Evolutionary conservation across 53 echinoderm and acorn worm genomes (phyloP), one percentile per base, ranked within the genome.

Genomic region (Apostichopus leukothele): DNA sequence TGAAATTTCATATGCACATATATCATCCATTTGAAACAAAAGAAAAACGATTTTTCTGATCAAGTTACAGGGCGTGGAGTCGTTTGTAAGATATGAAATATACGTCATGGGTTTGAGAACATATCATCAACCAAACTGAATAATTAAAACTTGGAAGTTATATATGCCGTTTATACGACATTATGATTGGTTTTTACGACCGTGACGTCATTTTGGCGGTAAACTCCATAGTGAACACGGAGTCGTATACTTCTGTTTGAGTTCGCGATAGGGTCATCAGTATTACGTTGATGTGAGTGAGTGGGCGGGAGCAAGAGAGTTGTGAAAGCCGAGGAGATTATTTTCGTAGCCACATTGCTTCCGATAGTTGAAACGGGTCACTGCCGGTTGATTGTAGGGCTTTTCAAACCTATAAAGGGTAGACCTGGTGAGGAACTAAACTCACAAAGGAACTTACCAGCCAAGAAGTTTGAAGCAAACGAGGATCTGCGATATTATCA

Each of bases 11-110:
- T 71, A 71, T n/a, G 18, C 71, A 71, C 2, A 68, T 19, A 68
- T 5, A 16, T 63, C 14, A 63, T n/a, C 71, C 6, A n/a, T 6
- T 57, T 68, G 2, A 4, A 18, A 68, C 13, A 6, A 16, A 71
- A 39, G 3, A 39, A 39, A 39, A 39, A 39, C 39, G 39, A 39
- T 39, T 71, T 19, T 71, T 71, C 18, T 5, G 71, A 71, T 71
- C 71, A 71, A 71, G 20, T 71, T 71, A 71, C 71, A 71, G 71
- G 71, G 71, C 71, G 71, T 71, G 71, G 71, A 71, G 71, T 71
- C 71, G 20, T 71, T 71, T 71, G 6, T 19, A 71, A 71, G n/a
- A 71, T 6, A 71, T n/a, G 39, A 39, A 3, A 39, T 6, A 3
- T 6, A 71, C 71, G 18, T 18, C 71, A 71, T 71, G 18, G 18